Evolutionary conservation across 2,888 invertebrate species (phyloP).

Genomic region (Acrocyrtus sp.): DNA sequence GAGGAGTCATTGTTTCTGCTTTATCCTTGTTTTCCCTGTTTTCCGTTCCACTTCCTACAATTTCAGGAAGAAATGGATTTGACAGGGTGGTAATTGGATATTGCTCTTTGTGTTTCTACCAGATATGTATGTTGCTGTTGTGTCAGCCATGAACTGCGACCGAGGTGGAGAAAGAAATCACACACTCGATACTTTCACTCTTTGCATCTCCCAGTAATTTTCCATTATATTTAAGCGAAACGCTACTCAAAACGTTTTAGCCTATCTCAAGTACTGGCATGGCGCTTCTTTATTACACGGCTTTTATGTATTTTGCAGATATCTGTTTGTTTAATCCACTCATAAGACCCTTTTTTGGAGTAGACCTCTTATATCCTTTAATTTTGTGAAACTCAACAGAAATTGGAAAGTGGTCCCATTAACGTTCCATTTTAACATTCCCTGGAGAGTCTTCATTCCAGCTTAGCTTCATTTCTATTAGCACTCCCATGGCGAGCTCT

Average conservation of each 20-base stretch:
- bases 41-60: background rate
- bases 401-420: conserved; percentile 13
- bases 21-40: background rate
- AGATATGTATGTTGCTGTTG: too few relatives aligned
- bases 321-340: too few relatives aligned
- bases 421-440: conserved; percentile 13
- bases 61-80: conserved; percentile 17
- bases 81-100: conserved; percentile 38
- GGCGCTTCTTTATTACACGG: too few relatives aligned
- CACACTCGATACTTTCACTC: background rate
- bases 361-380: too few relatives aligned
- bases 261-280: too few relatives aligned
- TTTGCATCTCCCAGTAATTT: background rate
- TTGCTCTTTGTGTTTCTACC: background rate
- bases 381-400: too few relatives aligned
- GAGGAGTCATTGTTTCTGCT: too few relatives aligned
- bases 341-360: too few relatives aligned
- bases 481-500: background rate
- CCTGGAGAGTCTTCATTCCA: conserved; percentile 9
- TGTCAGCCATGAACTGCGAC: background rate
- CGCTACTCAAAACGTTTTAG: too few relatives aligned
- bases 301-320: too few relatives aligned
- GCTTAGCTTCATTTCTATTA: background rate
- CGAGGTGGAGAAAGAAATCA: background rate
- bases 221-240: background rate